Evolutionary conservation across 2,888 invertebrate species (phyloP).

Genomic region (Drosophila barbarae): DNA sequence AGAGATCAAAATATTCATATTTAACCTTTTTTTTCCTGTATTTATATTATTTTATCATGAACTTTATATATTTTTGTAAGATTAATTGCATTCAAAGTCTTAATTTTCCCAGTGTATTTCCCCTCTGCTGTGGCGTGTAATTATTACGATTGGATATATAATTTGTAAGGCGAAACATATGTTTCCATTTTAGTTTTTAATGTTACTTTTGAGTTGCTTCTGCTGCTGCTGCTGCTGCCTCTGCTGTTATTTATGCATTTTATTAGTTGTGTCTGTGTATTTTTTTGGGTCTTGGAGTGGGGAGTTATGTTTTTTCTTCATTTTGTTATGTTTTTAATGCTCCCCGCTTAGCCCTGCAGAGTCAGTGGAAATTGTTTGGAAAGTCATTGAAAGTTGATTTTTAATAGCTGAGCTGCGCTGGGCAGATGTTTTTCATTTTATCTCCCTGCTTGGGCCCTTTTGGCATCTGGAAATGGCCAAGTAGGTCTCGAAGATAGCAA

Average conservation of each 20-base stretch:
- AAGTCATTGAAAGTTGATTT: constrained; percentile 52
- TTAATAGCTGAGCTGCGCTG: constrained; percentile 16
- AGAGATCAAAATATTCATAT: no score
- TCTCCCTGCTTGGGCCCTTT: constrained; percentile 14
- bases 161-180: constrained; percentile 71
- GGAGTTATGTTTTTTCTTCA: constrained; percentile 4
- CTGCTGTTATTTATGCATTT: constrained; percentile 59
- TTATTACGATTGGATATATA: constrained; percentile 70
- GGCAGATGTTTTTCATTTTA: constrained; percentile 23
- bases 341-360: constrained; percentile 23
- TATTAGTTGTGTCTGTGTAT: constrained; percentile 56
- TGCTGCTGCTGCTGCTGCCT: constrained; percentile 18
- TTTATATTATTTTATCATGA: not conserved
- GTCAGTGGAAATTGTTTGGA: constrained; percentile 53
- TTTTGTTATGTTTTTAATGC: constrained; percentile 9
- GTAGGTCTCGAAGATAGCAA: constrained; percentile 34
- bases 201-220: constrained; percentile 44
- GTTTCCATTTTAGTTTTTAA: constrained; percentile 68
- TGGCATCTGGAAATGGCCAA: constrained; percentile 28
- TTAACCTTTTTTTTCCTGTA: not conserved
- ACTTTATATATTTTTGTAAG: no score
- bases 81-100: not conserved
- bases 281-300: constrained; percentile 38
- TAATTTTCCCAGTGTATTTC: not conserved
- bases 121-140: constrained; percentile 46